Conservation (phyloP, 2,888 invertebrate species). For the Plutella xylostella region DNA sequence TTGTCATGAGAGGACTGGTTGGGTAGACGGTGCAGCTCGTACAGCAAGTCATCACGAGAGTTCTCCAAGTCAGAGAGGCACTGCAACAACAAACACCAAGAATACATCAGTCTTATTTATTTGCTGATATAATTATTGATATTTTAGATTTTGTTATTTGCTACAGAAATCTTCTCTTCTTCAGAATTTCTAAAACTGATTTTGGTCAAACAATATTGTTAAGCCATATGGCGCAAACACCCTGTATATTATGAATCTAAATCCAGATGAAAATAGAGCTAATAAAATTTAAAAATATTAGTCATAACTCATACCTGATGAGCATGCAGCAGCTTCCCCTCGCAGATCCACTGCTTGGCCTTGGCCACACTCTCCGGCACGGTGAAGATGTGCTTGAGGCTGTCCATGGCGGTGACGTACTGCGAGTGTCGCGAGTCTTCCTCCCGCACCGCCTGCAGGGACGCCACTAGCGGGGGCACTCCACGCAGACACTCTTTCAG, state of each 20-base stretch:
- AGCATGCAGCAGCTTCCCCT: conserved; percentile 94
- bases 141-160: not conserved
- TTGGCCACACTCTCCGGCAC: conserved; percentile 96
- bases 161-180: not conserved
- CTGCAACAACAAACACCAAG: conserved; percentile 37
- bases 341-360: conserved; percentile 93
- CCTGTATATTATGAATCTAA: not conserved
- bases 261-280: not conserved
- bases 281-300: not conserved
- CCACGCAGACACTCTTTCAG: conserved; percentile 80
- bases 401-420: conserved; percentile 98
- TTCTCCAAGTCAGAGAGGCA: conserved; percentile 96
- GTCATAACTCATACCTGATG: conserved; percentile 75
- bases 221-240: not conserved
- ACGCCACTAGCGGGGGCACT: conserved; percentile 83
- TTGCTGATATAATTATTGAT: not conserved
- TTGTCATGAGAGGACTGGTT: conserved; percentile 92
- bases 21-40: conserved; percentile 93
- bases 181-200: not conserved
- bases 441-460: conserved; percentile 86
- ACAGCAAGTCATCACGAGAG: conserved; percentile 94
- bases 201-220: not conserved
- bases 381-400: conserved; percentile 97
- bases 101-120: not conserved
- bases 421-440: conserved; percentile 97